These are phyloP conservation scores for Chrysochloris asiatica DNA, from an alignment of 2,113 vertebrate species.

Conservation along the genomic window DNA sequence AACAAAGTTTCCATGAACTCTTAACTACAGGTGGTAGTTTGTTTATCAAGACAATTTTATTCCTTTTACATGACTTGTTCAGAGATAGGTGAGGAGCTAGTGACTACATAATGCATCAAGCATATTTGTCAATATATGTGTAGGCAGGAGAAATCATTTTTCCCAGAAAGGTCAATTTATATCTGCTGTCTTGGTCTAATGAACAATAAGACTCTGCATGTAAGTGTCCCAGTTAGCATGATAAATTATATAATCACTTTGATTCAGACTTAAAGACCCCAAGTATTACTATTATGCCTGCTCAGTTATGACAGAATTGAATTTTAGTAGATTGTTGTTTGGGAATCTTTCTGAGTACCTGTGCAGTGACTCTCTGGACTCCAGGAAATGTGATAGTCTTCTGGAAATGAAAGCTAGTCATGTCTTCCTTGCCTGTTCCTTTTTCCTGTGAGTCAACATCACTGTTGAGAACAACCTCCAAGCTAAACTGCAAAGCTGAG, in stretches of 20 bases:
- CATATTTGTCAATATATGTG: background rate
- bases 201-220: background rate
- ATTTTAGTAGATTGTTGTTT: background rate
- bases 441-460: no score
- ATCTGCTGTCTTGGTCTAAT: background rate
- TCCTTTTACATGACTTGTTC: background rate
- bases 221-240: background rate
- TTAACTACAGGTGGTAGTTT: background rate
- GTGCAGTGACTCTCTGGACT: background rate
- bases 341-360: background rate
- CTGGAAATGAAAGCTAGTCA: background rate
- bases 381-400: background rate
- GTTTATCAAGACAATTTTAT: background rate
- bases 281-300: background rate
- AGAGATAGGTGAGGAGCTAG: background rate
- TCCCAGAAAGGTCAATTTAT: background rate
- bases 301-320: background rate
- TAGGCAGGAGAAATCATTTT: background rate
- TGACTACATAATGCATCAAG: background rate
- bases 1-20: background rate
- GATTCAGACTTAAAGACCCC: slow-evolving; percentile 11
- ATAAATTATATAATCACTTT: slow-evolving; percentile 33
- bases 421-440: background rate
- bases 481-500: no score
- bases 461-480: no score